phyloP scores from a whole-genome alignment of 2,113 vertebrate genomes.

The Bagarius yarrelli region DNA sequence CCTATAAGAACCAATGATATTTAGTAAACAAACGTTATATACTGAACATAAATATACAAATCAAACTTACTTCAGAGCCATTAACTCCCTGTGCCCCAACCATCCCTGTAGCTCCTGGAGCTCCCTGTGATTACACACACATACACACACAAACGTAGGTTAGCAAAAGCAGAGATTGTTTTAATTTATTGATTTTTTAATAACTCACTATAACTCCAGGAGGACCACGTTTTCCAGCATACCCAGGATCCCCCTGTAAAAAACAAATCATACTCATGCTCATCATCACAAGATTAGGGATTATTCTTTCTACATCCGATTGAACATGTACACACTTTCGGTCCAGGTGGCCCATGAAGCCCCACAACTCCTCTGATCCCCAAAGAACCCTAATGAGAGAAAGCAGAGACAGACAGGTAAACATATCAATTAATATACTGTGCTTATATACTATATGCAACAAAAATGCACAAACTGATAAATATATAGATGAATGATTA shows the following conservation, averaged over 20 bases:
- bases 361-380: conserved; percentile 72
- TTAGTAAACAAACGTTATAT: not conserved
- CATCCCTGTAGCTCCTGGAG: conserved; percentile 62
- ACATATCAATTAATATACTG: no score
- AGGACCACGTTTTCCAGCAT: conserved; percentile 65
- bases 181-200: not conserved
- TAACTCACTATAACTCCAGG: conserved; percentile 69
- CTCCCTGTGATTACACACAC: conserved; percentile 63
- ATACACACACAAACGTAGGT: conserved; percentile 2
- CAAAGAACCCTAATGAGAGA: conserved; percentile 61
- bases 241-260: conserved; percentile 72
- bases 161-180: not conserved
- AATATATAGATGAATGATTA: not conserved
- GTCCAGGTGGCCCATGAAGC: conserved; percentile 66
- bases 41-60: not conserved
- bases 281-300: not conserved
- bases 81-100: conserved; percentile 69
- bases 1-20: conserved; percentile 61
- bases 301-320: not conserved
- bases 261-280: not conserved
- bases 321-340: conserved; percentile 61
- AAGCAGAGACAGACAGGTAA: not conserved
- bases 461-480: not conserved
- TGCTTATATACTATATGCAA: no score
- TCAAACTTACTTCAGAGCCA: conserved; percentile 72